These are phyloP conservation scores for Euclidia mi DNA, from an alignment of 2,888 invertebrate genomes.

Conservation along the genomic window DNA sequence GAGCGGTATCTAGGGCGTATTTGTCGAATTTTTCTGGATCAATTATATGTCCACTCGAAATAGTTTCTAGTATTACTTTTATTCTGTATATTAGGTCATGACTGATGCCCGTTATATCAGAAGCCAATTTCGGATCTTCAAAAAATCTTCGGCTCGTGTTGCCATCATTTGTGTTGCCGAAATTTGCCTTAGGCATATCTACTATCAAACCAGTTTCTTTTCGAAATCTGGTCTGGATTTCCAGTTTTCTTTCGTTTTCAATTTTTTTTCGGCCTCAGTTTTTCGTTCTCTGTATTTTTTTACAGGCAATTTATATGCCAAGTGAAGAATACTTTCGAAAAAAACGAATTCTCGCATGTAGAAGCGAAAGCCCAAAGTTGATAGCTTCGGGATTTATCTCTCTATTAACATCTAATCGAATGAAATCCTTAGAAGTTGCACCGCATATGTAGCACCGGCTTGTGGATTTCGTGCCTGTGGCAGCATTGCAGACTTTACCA, in stretches of 20 bases:
- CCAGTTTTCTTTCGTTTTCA: slow-evolving; percentile 7
- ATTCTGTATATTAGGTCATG: slow-evolving; percentile 22
- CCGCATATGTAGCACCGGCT: slow-evolving; percentile 18
- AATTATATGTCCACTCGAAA: slow-evolving; percentile 9
- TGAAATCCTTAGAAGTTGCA: slow-evolving; percentile 19
- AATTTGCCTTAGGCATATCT: slow-evolving; percentile 6
- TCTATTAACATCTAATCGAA: slow-evolving; percentile 6
- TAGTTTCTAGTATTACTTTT: slow-evolving; percentile 23
- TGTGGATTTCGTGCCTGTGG: slow-evolving; percentile 16
- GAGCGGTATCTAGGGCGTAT: slow-evolving; percentile 18
- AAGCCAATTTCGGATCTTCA: slow-evolving; percentile 20
- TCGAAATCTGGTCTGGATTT: slow-evolving; percentile 5
- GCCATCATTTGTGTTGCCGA: slow-evolving; percentile 5
- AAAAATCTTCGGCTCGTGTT: slow-evolving; percentile 13
- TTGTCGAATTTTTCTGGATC: slow-evolving; percentile 8
- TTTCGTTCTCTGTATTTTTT: slow-evolving; percentile 17
- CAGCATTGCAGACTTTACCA: slow-evolving; percentile 27
- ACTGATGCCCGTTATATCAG: slow-evolving; percentile 56
- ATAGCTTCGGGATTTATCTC: not conserved
- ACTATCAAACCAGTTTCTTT: slow-evolving; percentile 1
- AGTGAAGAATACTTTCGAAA: slow-evolving; percentile 16
- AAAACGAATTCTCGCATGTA: slow-evolving; percentile 11
- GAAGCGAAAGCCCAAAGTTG: slow-evolving; percentile 16
- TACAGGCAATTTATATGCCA: slow-evolving; percentile 14
- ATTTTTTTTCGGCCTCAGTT: slow-evolving; percentile 7